Conservation (phyloP, 2,113 vertebrate species). For the Myodes glareolus region DNA sequence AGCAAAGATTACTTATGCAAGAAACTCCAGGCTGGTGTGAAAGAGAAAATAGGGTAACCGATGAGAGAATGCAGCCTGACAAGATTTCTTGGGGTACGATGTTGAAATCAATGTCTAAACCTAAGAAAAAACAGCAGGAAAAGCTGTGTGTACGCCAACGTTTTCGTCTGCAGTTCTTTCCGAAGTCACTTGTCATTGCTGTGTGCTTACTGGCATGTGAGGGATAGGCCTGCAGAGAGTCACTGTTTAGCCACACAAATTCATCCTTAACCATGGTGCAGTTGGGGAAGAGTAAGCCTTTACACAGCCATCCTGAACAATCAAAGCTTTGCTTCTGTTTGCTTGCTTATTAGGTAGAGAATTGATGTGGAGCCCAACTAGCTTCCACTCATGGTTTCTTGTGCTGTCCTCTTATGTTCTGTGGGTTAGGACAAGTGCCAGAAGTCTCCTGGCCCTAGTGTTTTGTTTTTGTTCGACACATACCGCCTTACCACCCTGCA, state of each 20-base stretch:
- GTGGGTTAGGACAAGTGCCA: not conserved
- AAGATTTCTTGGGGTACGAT: not conserved
- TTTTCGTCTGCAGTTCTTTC: not conserved
- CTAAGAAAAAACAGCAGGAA: not conserved
- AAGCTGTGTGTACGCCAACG: accelerated
- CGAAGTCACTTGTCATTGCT: not conserved
- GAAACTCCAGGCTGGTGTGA: not conserved
- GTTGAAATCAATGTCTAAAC: not conserved
- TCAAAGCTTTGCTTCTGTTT: not conserved
- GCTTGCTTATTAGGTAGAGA: not conserved
- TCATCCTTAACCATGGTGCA: accelerated
- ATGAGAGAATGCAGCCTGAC: not conserved
- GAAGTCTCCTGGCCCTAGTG: not conserved
- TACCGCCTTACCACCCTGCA: accelerated
- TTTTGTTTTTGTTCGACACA: not conserved
- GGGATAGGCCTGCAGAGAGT: accelerated
- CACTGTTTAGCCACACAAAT: too few relatives aligned
- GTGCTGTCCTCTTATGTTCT: not conserved
- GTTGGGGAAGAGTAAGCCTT: accelerated
- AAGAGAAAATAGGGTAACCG: not conserved
- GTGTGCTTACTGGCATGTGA: not conserved
- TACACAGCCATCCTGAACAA: not conserved
- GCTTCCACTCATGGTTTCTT: not conserved
- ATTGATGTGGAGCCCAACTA: not conserved
- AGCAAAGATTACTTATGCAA: not conserved